These are phyloP conservation scores for Pseudorectes ferrugineus DNA, from an alignment of 2,113 vertebrate species.

Conservation along the genomic window DNA sequence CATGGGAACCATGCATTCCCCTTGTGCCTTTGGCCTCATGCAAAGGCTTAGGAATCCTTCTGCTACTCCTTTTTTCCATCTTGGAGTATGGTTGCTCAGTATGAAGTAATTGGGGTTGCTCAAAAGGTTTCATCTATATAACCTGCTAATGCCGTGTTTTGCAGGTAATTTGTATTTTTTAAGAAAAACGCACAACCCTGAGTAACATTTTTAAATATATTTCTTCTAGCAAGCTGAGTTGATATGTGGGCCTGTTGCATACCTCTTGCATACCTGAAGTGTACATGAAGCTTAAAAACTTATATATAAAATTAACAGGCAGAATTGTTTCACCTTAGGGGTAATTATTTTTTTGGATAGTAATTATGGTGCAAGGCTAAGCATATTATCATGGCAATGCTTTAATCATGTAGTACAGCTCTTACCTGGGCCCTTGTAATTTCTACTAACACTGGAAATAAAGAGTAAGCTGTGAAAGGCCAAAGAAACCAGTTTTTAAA, in stretches of 20 bases:
- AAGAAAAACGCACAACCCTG: background rate
- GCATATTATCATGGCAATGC: background rate
- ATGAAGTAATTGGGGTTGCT: background rate
- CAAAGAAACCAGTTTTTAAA: background rate
- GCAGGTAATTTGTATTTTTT: background rate
- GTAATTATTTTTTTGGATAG: background rate
- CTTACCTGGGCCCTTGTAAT: background rate
- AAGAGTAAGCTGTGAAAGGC: background rate
- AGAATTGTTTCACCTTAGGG: background rate
- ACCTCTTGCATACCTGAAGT: background rate
- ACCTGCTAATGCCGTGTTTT: background rate
- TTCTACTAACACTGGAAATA: background rate
- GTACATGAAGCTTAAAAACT: background rate
- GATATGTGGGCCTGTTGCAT: background rate
- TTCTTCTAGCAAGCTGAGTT: background rate
- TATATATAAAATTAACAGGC: background rate
- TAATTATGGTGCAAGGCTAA: background rate
- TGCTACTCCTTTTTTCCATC: background rate
- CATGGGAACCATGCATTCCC: accelerated
- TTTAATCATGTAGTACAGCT: background rate
- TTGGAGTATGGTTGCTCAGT: background rate
- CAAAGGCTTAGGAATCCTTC: background rate
- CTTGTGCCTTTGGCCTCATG: background rate
- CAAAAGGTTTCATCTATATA: background rate
- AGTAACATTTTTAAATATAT: background rate